These are phyloP conservation scores for Pachycephala philippinensis DNA, from an alignment of 2,113 vertebrate species.

Conservation along the genomic window DNA sequence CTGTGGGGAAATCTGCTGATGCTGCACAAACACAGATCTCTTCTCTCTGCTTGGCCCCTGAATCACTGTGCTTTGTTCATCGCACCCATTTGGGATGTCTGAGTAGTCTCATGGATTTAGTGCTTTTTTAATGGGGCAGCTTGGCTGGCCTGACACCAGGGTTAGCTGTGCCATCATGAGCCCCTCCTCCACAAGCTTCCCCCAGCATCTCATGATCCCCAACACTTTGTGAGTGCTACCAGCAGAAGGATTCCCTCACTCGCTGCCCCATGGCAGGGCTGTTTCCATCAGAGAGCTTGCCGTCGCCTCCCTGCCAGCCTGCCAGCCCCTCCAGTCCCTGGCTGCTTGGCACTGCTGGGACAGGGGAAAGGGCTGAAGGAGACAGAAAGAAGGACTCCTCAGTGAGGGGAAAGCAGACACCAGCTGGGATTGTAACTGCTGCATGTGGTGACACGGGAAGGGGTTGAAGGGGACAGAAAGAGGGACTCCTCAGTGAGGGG, in stretches of 20 bases:
- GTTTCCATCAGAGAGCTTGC: neutral
- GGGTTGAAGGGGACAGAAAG: neutral
- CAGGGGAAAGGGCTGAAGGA: neutral
- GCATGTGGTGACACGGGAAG: neutral
- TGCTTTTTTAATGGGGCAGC: neutral
- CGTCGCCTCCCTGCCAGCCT: no score
- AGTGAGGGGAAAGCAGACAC: neutral
- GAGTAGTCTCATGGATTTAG: neutral
- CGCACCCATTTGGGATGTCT: neutral
- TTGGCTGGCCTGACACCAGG: neutral
- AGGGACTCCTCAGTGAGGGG: neutral
- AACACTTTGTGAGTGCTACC: neutral
- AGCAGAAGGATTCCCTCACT: neutral
- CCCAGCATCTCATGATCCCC: fast-evolving
- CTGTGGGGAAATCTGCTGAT: neutral
- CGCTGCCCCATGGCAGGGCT: fast-evolving
- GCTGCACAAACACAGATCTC: neutral
- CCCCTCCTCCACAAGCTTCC: neutral
- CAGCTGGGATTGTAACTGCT: neutral
- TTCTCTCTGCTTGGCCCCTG: neutral
- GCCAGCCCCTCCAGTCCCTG: neutral
- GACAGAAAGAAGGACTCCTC: neutral
- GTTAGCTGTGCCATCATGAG: fast-evolving
- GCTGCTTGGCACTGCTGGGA: neutral
- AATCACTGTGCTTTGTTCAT: neutral